Percentiles rank a stretch among this genome's conserved stretches.
phyloP scores from a whole-genome alignment of 2,113 vertebrate genomes.

The human (Homo sapiens) region DNA sequence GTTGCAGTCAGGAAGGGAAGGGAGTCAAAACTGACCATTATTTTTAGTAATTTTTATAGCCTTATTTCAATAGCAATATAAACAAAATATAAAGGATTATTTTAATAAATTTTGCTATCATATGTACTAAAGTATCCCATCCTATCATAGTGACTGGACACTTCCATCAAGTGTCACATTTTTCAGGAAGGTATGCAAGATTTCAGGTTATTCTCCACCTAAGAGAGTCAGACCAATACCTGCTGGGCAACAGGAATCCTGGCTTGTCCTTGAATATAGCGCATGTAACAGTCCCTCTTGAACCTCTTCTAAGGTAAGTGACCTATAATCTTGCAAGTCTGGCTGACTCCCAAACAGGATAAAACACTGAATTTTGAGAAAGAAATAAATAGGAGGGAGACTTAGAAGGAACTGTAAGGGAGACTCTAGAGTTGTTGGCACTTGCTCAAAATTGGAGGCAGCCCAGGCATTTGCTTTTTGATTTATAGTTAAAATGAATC shows the following conservation, averaged over 20 bases:
- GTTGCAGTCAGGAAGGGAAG: neutral
- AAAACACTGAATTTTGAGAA: neutral
- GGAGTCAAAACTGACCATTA: neutral
- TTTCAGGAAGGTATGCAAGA: neutral
- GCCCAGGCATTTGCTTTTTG: neutral
- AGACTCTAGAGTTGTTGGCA: neutral
- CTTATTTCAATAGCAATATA: neutral
- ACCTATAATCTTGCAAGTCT: neutral
- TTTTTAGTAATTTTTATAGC: neutral
- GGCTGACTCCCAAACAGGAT: neutral
- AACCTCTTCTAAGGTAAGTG: neutral
- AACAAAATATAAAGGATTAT: neutral
- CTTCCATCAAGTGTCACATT: neutral
- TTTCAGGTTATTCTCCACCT: neutral
- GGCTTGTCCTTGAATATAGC: neutral
- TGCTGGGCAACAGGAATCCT: neutral
- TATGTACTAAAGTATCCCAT: neutral
- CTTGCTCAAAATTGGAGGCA: slow-evolving; percentile 26
- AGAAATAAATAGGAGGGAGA: neutral
- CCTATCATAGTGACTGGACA: neutral
- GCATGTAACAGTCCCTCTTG: neutral
- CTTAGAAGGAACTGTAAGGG: neutral
- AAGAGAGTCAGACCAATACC: neutral
- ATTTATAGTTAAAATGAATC: slow-evolving; percentile 35
- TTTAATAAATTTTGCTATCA: neutral